Conservation (phyloP, 2,797 vertebrate genomes). For the Neomorphus geoffroyi region DNA sequence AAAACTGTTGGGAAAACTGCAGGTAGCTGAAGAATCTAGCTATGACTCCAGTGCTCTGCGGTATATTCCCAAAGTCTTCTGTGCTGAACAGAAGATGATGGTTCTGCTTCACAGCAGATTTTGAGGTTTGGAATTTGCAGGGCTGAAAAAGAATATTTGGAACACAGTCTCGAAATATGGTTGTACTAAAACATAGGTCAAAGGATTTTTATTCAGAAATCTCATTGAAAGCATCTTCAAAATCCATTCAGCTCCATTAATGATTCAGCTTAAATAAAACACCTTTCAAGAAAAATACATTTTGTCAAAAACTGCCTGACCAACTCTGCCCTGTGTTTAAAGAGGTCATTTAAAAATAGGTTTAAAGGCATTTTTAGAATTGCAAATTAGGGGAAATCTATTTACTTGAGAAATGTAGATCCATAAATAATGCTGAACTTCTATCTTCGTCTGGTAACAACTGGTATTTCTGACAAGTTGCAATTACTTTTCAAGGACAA, state of each 20-base stretch:
- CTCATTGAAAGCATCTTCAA: neutral
- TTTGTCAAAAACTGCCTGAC: neutral
- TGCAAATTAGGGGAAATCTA: conserved; percentile 30
- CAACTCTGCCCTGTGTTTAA: neutral
- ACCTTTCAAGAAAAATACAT: conserved; percentile 1
- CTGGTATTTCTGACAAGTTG: conserved; percentile 10
- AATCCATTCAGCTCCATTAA: neutral
- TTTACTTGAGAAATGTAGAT: conserved; percentile 13
- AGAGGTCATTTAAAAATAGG: conserved; percentile 24
- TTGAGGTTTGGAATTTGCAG: neutral
- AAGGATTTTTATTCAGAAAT: neutral
- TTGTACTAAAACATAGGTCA: neutral
- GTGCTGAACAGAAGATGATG: neutral
- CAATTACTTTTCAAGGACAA: conserved; percentile 39
- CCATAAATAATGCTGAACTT: conserved; percentile 14
- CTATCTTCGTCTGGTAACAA: conserved; percentile 20
- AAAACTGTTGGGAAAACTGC: neutral
- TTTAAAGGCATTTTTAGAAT: conserved; percentile 40
- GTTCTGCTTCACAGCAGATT: neutral
- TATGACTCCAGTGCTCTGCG: neutral
- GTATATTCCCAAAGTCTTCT: neutral
- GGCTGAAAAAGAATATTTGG: neutral
- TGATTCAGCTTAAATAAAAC: neutral
- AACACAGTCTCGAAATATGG: neutral
- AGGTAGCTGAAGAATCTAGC: neutral